These are phyloP conservation scores for Tauraco hartlaubi DNA, from an alignment of 2,797 vertebrate species.

Conservation along the genomic window DNA sequence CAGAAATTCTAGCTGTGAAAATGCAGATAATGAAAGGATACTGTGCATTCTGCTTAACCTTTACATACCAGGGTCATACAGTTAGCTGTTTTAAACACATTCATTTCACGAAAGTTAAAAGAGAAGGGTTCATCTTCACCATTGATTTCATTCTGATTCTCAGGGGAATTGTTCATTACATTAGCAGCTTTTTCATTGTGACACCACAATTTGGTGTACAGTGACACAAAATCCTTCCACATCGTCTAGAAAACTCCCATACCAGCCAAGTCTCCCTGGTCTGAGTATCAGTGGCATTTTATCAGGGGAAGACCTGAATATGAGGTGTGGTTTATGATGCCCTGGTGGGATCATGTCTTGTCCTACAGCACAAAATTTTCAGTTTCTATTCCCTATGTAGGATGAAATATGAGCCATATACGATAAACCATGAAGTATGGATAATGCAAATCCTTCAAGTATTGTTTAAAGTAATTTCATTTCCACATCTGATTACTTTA, in stretches of 20 bases:
- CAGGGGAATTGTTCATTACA: neutral
- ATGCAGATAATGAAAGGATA: constrained; percentile 30
- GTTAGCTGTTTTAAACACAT: neutral
- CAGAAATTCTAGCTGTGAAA: constrained; percentile 70
- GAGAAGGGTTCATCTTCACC: neutral
- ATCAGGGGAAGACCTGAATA: neutral
- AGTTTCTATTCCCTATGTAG: neutral
- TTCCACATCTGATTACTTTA: neutral
- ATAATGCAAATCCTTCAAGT: neutral
- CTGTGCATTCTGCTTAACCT: neutral
- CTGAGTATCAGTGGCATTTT: neutral
- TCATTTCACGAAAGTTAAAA: neutral
- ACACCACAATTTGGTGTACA: neutral
- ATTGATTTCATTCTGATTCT: neutral
- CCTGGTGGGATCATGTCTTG: neutral
- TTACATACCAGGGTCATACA: neutral
- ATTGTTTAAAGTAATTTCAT: neutral
- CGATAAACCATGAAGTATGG: neutral
- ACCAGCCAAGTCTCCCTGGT: neutral
- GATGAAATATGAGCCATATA: neutral
- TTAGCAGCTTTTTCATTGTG: neutral
- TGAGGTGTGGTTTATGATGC: neutral
- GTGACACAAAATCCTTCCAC: neutral
- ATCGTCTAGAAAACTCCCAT: neutral
- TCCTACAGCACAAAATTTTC: neutral